phyloP scores from a whole-genome alignment of 2,888 invertebrate species.

The Cosmia pyralina region DNA sequence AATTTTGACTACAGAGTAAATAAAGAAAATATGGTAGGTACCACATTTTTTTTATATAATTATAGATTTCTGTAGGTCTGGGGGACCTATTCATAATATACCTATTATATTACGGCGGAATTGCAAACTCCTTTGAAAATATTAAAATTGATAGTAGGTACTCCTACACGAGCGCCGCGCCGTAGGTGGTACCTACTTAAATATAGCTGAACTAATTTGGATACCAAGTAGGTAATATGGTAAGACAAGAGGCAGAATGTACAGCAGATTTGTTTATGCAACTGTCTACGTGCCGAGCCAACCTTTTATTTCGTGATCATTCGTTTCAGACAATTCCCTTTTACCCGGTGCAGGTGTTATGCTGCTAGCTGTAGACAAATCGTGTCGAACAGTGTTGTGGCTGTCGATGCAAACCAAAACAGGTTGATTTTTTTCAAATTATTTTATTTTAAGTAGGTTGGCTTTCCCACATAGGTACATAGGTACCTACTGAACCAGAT shows the following conservation, averaged over 20 bases:
- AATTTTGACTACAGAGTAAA: neutral
- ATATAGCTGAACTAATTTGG: neutral
- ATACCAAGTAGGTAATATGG: neutral
- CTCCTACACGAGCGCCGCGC: neutral
- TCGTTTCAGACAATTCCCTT: neutral
- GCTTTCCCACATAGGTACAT: neutral
- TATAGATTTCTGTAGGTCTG: neutral
- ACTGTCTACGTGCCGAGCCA: neutral
- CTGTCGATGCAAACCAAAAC: conserved; percentile 3
- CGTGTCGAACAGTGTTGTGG: neutral
- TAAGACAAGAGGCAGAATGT: neutral
- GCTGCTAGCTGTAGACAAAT: neutral
- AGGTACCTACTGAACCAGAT: neutral
- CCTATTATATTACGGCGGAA: neutral
- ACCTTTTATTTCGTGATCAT: neutral
- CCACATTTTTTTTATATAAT: neutral
- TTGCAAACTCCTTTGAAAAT: neutral
- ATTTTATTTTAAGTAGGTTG: neutral
- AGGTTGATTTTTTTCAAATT: neutral
- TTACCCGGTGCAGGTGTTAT: neutral
- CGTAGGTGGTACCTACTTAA: neutral
- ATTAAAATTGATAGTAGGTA: neutral
- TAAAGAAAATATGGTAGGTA: neutral
- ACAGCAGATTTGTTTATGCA: neutral
- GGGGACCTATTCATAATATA: too few species aligned